Evolutionary conservation across 2,113 vertebrate genomes (phyloP).

Genomic region (Chaenocephalus aceratus): DNA sequence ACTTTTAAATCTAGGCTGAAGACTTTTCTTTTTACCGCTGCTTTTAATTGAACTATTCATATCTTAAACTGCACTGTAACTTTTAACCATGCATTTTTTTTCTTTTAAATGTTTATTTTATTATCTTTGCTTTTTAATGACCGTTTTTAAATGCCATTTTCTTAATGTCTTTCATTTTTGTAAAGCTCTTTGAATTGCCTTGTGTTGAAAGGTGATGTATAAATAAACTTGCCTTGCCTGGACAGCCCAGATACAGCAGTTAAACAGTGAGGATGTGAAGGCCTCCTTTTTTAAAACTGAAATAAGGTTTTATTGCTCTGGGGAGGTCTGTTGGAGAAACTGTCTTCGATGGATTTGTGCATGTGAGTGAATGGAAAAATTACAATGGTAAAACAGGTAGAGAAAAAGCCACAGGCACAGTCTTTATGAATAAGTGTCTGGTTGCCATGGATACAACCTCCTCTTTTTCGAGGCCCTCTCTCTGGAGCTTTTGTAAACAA

Average conservation of each 20-base stretch:
- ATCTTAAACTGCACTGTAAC: no score
- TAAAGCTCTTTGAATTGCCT: no score
- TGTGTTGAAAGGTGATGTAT: no score
- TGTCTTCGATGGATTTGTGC: conserved; percentile 5
- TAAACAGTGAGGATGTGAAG: background rate
- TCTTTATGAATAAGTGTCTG: conserved; percentile 65
- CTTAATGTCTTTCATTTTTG: no score
- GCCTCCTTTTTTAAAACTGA: background rate
- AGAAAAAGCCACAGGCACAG: conserved; percentile 42
- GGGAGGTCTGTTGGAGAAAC: background rate
- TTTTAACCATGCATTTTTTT: no score
- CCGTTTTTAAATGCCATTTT: no score
- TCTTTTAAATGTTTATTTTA: no score
- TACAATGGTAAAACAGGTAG: conserved; percentile 19
- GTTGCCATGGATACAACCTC: conserved; percentile 80
- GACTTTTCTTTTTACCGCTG: no score
- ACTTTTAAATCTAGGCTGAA: no score
- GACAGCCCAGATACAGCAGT: background rate
- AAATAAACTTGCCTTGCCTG: no score
- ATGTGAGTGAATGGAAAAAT: conserved; percentile 16
- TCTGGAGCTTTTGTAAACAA: conserved; percentile 59
- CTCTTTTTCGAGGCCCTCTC: conserved; percentile 54
- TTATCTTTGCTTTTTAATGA: no score
- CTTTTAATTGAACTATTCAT: no score
- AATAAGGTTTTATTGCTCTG: conserved; percentile 8